Percentiles rank a stretch among this genome's conserved stretches.
phyloP scores from a whole-genome alignment of 92 coral and sea anemone genomes.

The Diadumene lineata region DNA sequence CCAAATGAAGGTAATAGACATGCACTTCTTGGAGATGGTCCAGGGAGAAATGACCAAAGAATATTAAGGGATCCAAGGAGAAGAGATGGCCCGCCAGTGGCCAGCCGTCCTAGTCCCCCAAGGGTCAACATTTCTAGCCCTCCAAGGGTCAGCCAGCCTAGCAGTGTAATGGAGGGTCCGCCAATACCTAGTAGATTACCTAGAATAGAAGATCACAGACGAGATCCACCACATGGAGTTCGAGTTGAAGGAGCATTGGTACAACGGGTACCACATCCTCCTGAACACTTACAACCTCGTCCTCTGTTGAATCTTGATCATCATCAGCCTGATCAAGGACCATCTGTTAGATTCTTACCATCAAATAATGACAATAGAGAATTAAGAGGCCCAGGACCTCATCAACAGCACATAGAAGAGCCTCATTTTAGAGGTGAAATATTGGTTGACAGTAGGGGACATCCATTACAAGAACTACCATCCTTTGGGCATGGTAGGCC shows the following conservation, averaged over 20 bases:
- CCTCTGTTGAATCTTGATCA: slow-evolving; percentile 38
- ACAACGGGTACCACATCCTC: slow-evolving; percentile 22
- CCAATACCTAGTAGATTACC: slow-evolving; percentile 42
- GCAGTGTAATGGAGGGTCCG: no score
- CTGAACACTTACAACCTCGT: slow-evolving; percentile 38
- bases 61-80: slow-evolving; percentile 21
- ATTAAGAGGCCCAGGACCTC: slow-evolving; percentile 41
- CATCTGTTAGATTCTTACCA: slow-evolving; percentile 37
- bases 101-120: slow-evolving; percentile 36
- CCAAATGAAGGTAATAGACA: slow-evolving; percentile 20
- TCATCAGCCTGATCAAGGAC: slow-evolving; percentile 44
- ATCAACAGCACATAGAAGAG: slow-evolving; percentile 34
- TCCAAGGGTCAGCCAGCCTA: no score
- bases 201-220: slow-evolving; percentile 17
- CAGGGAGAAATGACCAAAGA: slow-evolving; percentile 9
- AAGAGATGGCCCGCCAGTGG: slow-evolving; percentile 22
- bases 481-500: slow-evolving; percentile 47
- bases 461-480: slow-evolving; percentile 10
- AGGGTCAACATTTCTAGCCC: no score
- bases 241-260: slow-evolving; percentile 21
- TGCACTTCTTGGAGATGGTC: slow-evolving; percentile 33
- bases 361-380: slow-evolving; percentile 33
- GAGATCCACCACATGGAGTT: slow-evolving; percentile 11
- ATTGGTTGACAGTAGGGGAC: slow-evolving; percentile 8
- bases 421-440: slow-evolving; percentile 9